Evolutionary conservation across 2,888 invertebrate species (phyloP), one percentile per base, ranked within the genome.

Genomic region (Acleris literana): DNA sequence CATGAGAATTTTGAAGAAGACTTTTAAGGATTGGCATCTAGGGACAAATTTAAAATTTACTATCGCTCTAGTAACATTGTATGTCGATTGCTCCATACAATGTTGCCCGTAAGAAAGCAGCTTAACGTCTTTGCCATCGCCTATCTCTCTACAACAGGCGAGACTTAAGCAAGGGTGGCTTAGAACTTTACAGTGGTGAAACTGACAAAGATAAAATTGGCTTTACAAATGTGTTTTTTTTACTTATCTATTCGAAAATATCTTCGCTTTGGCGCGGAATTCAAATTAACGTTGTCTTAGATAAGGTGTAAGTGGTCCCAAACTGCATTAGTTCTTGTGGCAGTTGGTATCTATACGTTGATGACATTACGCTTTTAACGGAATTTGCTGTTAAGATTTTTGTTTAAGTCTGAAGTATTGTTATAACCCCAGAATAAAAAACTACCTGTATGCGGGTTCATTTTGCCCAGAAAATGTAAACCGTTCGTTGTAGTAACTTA

Each of bases 171-270:
- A 62, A 53, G 62, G 62, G 62, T 52, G 61, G 62, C 61, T 57
- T 62, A 57, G 62, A 62, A 66, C 53, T 66, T 62, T 61, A 61
- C 60, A 48, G 48, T 62, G 66, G 66, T 66, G 65, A 65, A 61
- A 51, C 55, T 29, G 29, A 51, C 4, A 49, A 29, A 56, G 65
- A 61, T 65, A 65, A 65, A 55, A 44, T 56, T 61, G 44, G 51
- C 65, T 51, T 55, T 52, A 65, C 65, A 52, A 61, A 65, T 61
- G 60, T 60, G 20, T 65, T 61, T 56, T 61, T 56, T 54, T 57
- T 65, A 13, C 60, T 65, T 65, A 65, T 65, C 64, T 51, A 16
- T n/a, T 9, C 18, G 3, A 44, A 51, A 11, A 29, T 44, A 13
- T n/a, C 18, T 7, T 17, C 44, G 25, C 52, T 54, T 54, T 54